A percentile compares a stretch with the other conserved stretches of the same genome.
Conservation (phyloP, 1,140 invertebrate species). For the Ectropis grisescens region DNA sequence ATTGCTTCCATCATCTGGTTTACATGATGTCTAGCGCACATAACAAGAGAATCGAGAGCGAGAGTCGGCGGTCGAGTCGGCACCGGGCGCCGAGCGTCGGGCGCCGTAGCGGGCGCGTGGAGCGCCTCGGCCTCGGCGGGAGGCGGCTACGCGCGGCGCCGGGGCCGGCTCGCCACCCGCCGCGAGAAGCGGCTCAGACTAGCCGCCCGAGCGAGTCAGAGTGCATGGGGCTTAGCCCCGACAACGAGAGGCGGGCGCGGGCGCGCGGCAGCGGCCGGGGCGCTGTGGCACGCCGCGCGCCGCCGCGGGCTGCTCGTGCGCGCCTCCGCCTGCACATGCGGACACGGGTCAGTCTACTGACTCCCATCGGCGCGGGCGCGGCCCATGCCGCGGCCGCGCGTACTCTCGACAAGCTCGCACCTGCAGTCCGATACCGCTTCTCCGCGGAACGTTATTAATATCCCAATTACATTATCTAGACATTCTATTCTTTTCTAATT, state of each 20-base stretch:
- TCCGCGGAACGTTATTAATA: no score
- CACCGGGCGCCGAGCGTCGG: conserved; percentile 15
- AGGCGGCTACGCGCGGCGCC: conserved; percentile 17
- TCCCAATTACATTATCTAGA: no score
- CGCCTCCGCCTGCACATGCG: conserved; percentile 60
- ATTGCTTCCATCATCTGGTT: conserved; percentile 26
- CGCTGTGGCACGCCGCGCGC: conserved; percentile 25
- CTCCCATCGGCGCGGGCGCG: conserved; percentile 4
- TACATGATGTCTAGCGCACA: conserved; percentile 27
- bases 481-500: no score
- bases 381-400: conserved; percentile 14
- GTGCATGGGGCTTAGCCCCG: conserved; percentile 48
- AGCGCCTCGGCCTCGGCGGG: conserved; percentile 22
- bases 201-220: conserved; percentile 46
- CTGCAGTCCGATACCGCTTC: conserved; percentile 55
- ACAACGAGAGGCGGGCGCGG: conserved; percentile 32
- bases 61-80: conserved; percentile 21
- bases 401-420: conserved; percentile 18
- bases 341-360: conserved; percentile 40
- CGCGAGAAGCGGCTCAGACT: conserved; percentile 57
- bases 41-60: conserved; percentile 34
- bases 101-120: conserved; percentile 21
- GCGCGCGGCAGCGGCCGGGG: conserved; percentile 1
- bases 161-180: conserved; percentile 14
- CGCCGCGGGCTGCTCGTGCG: conserved; percentile 42